These are phyloP conservation scores for Drosophila mimetica DNA, from an alignment of 2,888 invertebrate species.

Conservation along the genomic window DNA sequence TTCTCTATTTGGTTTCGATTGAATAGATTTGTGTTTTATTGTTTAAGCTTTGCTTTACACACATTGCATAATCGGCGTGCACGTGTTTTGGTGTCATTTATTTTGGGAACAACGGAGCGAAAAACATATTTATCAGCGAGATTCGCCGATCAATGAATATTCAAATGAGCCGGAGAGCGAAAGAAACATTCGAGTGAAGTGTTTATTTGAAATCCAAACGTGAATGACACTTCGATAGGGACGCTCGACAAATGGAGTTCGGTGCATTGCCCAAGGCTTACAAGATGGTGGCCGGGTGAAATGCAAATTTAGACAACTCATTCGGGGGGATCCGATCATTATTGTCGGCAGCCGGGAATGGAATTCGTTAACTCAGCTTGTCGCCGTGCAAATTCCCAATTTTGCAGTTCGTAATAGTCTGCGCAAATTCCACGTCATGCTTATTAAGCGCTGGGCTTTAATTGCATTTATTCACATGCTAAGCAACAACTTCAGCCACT, in stretches of 20 bases:
- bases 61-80: slow-evolving; percentile 28
- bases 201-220: slow-evolving; percentile 17
- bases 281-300: slow-evolving; percentile 22
- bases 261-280: slow-evolving; percentile 31
- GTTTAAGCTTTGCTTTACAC: neutral
- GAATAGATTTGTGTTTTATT: slow-evolving; percentile 19
- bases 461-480: slow-evolving; percentile 57
- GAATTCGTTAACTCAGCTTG: slow-evolving; percentile 5
- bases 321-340: slow-evolving; percentile 12
- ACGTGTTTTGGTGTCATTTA: slow-evolving; percentile 32
- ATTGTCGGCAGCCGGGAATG: neutral
- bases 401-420: slow-evolving; percentile 30
- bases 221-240: slow-evolving; percentile 40
- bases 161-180: slow-evolving; percentile 5
- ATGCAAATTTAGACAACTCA: slow-evolving; percentile 31
- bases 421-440: slow-evolving; percentile 62
- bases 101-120: slow-evolving; percentile 8
- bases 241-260: neutral
- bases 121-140: slow-evolving; percentile 16
- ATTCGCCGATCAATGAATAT: slow-evolving; percentile 32
- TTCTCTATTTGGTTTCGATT: slow-evolving; percentile 4
- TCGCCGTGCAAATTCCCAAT: slow-evolving; percentile 9
- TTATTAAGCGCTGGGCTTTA: slow-evolving; percentile 60
- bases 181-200: slow-evolving; percentile 1
- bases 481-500: slow-evolving; percentile 18